Evolutionary conservation across 1,140 invertebrate genomes (phyloP), one percentile per base, ranked within the genome.

Genomic region (Ooceraea biroi): DNA sequence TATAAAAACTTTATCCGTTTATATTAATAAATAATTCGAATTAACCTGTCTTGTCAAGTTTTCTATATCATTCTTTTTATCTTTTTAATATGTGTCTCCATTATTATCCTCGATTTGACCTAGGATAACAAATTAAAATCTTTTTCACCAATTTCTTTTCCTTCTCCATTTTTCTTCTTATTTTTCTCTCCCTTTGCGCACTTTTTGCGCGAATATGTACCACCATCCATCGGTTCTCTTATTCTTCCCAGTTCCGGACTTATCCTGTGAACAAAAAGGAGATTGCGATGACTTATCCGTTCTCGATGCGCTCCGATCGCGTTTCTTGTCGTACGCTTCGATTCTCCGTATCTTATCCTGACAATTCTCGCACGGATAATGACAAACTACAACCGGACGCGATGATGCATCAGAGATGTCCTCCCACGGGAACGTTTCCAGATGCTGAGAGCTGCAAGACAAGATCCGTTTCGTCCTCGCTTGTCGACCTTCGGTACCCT

Each of bases 351-450:
- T 25, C 27, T 48, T 58, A 58, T 50, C 57, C 1, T 19, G 44
- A 71, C 71, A 60, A 82, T 87, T 71, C 86, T 68, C 22, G 60
- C 55, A 66, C 50, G 66, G 61, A 48, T 71, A 12, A 30, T 65
- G 66, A 82, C 58, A 77, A 77, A 77, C 63, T 77, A 55, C 83
- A 84, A 88, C 76, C 55, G 83, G 55, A 85, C 73, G 65, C 65
- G 83, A n/a, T 36, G 46, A 58, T 52, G 83, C 48, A 41, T 58
- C 78, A 19, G 68, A 80, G 73, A 83, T 82, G 41, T 52, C 36
- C 63, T 63, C 78, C 52, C 72, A 19, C 50, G 86, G 83, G 86
- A 88, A 85, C 77, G 60, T 85, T 66, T 11, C 27, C 86, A 87
- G 61, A 19, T 63, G 85, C 25, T 65, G 65, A 50, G 41, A 78